phyloP scores from a whole-genome alignment of 2,797 vertebrate species.

The Heterohyrax brucei region DNA sequence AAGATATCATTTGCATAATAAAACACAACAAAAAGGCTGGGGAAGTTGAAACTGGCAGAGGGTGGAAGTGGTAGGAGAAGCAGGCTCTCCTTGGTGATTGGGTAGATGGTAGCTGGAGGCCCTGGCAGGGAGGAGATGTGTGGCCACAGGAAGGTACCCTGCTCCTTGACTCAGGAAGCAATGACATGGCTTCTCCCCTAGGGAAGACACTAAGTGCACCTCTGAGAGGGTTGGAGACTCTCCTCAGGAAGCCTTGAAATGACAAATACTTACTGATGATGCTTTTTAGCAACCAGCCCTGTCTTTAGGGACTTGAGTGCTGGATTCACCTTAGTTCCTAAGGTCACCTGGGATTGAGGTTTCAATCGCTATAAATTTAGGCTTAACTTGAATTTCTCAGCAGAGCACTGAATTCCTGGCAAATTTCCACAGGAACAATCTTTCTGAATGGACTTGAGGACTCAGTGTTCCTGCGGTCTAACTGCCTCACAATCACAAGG shows the following conservation, averaged over 20 bases:
- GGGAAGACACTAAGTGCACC: conserved; percentile 3
- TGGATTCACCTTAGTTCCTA: conserved; percentile 67
- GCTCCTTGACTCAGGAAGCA: not conserved
- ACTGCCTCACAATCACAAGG: conserved; percentile 80
- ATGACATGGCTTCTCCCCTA: not conserved
- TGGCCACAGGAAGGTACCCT: not conserved
- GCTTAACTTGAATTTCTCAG: conserved; percentile 84
- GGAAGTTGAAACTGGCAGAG: conserved; percentile 37
- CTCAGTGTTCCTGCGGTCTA: conserved; percentile 75
- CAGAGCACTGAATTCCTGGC: conserved; percentile 81
- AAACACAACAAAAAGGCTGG: conserved; percentile 78
- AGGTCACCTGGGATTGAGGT: conserved; percentile 73
- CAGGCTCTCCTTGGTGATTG: not conserved
- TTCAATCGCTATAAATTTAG: conserved; percentile 83
- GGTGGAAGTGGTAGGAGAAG: conserved; percentile 47
- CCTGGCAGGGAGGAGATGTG: not conserved
- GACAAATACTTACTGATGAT: not conserved
- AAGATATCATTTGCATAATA: conserved; percentile 89
- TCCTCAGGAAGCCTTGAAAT: conserved; percentile 42
- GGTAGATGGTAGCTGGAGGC: not conserved
- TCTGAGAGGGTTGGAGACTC: not conserved
- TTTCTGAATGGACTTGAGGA: conserved; percentile 81
- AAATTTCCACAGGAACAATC: conserved; percentile 80
- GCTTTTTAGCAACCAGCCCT: conserved; percentile 49
- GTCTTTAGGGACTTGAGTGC: conserved; percentile 31